These are phyloP conservation scores for Akabosia matsudoensis DNA, from an alignment of 1,140 invertebrate species.

Conservation along the genomic window DNA sequence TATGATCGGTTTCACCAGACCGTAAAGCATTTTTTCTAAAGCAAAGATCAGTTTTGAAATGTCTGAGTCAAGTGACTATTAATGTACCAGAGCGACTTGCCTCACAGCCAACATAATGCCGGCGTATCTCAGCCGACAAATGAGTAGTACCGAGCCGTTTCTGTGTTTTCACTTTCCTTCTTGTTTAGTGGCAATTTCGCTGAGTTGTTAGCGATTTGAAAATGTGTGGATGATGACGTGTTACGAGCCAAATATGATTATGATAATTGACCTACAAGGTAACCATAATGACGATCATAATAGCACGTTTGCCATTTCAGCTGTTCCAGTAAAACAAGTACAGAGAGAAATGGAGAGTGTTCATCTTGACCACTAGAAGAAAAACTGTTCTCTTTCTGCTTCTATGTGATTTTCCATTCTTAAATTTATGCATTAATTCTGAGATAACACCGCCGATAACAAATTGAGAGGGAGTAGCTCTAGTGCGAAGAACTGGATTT, in stretches of 20 bases:
- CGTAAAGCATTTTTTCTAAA: background rate
- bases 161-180: background rate
- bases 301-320: conserved; percentile 5
- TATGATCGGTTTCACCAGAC: background rate
- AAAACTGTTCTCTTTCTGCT: too few species aligned
- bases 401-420: background rate
- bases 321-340: background rate
- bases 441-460: conserved; percentile 2
- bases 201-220: background rate
- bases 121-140: background rate
- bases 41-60: background rate
- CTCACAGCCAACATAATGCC: conserved; percentile 12
- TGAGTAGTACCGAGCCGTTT: background rate
- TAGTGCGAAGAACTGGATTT: conserved; percentile 1
- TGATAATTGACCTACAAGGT: conserved; percentile 4
- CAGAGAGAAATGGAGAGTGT: too few species aligned
- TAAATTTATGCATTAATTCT: conserved; percentile 15
- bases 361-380: too few species aligned
- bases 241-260: background rate
- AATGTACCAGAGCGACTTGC: background rate
- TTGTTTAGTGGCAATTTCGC: background rate
- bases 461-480: background rate
- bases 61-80: background rate
- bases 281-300: conserved; percentile 7
- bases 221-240: background rate